Evolutionary conservation across 2,113 vertebrate species (phyloP).

Genomic region (Formicarius rufipectus): DNA sequence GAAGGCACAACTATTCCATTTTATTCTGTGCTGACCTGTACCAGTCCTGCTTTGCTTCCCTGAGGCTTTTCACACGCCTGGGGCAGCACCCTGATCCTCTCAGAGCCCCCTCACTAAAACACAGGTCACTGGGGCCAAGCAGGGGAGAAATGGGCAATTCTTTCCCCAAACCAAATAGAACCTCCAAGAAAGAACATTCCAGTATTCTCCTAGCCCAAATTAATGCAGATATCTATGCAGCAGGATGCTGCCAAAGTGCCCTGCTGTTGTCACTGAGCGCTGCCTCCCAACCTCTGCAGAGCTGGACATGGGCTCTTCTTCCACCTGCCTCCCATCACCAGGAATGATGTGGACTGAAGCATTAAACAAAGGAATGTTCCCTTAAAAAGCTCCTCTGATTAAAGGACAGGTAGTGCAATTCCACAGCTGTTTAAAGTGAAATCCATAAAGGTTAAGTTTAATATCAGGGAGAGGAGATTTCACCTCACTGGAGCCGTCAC

Average conservation of each 20-base stretch:
- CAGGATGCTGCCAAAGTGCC: neutral
- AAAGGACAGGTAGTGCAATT: neutral
- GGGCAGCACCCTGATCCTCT: neutral
- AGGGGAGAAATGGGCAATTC: neutral
- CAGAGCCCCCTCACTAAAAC: neutral
- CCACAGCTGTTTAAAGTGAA: neutral
- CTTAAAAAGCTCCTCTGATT: neutral
- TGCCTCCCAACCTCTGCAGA: neutral
- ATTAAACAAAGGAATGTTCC: neutral
- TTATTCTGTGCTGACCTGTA: neutral
- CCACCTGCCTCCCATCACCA: neutral
- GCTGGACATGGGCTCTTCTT: neutral
- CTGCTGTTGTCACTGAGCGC: neutral
- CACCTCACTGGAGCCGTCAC: neutral
- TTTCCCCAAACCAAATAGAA: neutral
- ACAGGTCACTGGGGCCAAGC: neutral
- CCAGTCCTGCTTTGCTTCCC: neutral
- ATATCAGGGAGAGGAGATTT: slow-evolving; percentile 4
- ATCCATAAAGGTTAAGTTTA: slow-evolving; percentile 38
- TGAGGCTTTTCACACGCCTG: neutral
- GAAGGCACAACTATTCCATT: neutral
- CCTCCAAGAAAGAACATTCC: neutral
- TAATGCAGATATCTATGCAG: neutral
- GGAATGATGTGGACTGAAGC: neutral
- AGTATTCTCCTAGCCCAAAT: neutral